These are phyloP conservation scores for Drosophila subpulchrella DNA, from an alignment of 1,140 invertebrate genomes.

Conservation along the genomic window DNA sequence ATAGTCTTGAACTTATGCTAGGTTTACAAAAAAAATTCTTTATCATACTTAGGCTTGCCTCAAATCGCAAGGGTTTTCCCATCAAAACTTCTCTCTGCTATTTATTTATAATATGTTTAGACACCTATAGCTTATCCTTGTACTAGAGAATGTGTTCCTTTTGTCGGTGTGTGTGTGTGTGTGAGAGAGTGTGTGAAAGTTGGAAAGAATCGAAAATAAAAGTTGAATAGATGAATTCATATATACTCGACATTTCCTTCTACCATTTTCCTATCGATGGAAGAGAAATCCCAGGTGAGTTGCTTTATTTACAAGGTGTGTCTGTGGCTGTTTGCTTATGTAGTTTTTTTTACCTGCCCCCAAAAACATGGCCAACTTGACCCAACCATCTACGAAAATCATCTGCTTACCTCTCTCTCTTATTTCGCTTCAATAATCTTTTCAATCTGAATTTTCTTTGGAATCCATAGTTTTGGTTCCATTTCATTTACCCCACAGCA, in stretches of 20 bases:
- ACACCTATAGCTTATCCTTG: conserved; percentile 67
- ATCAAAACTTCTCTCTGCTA: conserved; percentile 4
- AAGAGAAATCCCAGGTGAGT: conserved; percentile 17
- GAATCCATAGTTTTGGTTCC: background rate
- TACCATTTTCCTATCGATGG: conserved; percentile 4
- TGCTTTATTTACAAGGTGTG: conserved; percentile 41
- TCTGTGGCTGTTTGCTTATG: background rate
- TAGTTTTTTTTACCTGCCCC: conserved; percentile 7
- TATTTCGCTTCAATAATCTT: background rate
- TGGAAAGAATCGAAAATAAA: background rate
- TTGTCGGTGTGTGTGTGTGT: conserved; percentile 1
- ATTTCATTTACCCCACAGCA: background rate
- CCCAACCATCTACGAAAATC: background rate
- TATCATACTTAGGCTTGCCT: background rate
- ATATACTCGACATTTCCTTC: conserved; percentile 5
- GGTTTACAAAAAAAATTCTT: conserved; percentile 49
- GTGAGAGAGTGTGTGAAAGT: conserved; percentile 4
- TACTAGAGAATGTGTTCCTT: conserved; percentile 50
- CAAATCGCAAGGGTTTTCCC: background rate
- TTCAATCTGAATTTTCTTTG: background rate
- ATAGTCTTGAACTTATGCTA: conserved; percentile 70
- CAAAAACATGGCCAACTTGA: conserved; percentile 1
- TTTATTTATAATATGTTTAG: conserved; percentile 54
- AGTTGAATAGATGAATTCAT: conserved; percentile 19
- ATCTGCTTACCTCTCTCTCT: background rate